Conservation (phyloP, 2,888 invertebrate genomes). For the Phaonia tiefii region DNA sequence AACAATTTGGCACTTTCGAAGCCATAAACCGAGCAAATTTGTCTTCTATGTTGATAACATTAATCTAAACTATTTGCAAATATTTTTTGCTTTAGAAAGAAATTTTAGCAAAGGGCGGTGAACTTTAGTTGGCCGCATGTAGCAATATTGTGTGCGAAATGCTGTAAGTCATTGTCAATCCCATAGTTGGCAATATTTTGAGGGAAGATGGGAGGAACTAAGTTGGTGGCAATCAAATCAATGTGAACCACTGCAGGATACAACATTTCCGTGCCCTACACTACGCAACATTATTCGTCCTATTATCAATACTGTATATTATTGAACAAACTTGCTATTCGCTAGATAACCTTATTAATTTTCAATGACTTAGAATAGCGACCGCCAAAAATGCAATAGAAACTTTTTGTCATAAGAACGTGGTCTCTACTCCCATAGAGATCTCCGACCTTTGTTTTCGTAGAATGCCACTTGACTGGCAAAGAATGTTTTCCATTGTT, state of each 20-base stretch:
- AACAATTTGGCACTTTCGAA: slow-evolving; percentile 65
- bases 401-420: too few relatives aligned
- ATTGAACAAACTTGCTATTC: too few relatives aligned
- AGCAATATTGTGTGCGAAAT: background rate
- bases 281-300: too few relatives aligned
- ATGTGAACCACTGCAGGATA: slow-evolving; percentile 13
- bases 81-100: slow-evolving; percentile 16
- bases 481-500: too few relatives aligned
- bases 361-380: too few relatives aligned
- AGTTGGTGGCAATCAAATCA: background rate
- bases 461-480: too few relatives aligned
- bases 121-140: background rate
- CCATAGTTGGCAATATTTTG: slow-evolving; percentile 48
- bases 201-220: slow-evolving; percentile 31
- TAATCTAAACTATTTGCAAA: slow-evolving; percentile 66
- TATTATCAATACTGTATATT: too few relatives aligned
- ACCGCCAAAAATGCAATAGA: too few relatives aligned
- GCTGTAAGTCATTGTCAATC: slow-evolving; percentile 60
- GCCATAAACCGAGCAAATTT: slow-evolving; percentile 65
- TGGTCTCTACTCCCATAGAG: too few relatives aligned
- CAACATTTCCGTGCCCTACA: slow-evolving; percentile 3
- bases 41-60: slow-evolving; percentile 64
- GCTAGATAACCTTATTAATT: too few relatives aligned
- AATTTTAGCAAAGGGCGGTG: too few relatives aligned
- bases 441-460: too few relatives aligned